These are phyloP conservation scores for Lithophane socia DNA, from an alignment of 2,888 invertebrate genomes.

Conservation along the genomic window DNA sequence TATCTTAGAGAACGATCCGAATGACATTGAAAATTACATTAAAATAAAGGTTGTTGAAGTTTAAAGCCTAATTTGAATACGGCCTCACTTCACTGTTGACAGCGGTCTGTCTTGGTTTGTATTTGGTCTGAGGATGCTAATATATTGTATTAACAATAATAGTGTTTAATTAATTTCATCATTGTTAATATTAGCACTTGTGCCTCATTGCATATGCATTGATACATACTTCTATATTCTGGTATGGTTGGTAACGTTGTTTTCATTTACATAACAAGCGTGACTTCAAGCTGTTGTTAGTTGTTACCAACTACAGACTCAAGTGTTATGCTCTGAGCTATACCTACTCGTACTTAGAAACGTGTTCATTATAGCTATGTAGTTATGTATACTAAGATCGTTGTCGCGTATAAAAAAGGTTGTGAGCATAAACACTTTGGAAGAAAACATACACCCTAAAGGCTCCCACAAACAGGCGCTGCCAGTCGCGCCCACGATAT, in stretches of 20 bases:
- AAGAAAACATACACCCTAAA: background rate
- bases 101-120: too few relatives aligned
- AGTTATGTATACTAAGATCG: background rate
- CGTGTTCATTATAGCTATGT: background rate
- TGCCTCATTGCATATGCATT: background rate
- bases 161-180: slow-evolving; percentile 15
- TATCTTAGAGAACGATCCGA: background rate
- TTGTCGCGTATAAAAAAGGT: background rate
- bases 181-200: slow-evolving; percentile 12
- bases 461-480: too few relatives aligned
- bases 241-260: slow-evolving; percentile 13
- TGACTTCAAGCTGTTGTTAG: slow-evolving; percentile 23
- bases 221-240: background rate
- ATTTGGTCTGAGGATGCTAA: too few relatives aligned
- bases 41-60: background rate
- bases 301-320: slow-evolving; percentile 22
- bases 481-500: too few relatives aligned
- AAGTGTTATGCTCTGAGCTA: slow-evolving; percentile 18
- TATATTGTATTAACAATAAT: background rate
- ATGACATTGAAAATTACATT: background rate
- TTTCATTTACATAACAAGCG: slow-evolving; percentile 52
- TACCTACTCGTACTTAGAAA: background rate
- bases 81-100: too few relatives aligned
- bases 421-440: background rate
- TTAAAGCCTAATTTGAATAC: background rate